Conservation (phyloP, 2,888 invertebrate species). For the Caenorhabditis zanzibari region DNA sequence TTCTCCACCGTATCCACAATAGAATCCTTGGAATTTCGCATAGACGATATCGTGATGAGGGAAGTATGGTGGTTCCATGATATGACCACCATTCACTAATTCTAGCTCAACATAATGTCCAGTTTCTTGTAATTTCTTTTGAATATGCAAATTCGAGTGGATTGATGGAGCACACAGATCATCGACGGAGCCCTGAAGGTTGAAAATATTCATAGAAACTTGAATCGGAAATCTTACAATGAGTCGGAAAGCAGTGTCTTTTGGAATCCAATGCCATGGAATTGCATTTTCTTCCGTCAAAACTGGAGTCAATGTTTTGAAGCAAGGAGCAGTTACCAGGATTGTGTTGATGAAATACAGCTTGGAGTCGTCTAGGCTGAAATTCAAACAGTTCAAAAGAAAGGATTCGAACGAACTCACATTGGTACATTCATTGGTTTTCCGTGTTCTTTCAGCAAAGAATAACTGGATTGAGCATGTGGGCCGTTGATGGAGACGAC, state of each 20-base stretch:
- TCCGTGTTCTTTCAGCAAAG: conserved; percentile 63
- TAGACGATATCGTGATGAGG: conserved; percentile 69
- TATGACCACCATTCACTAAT: conserved; percentile 66
- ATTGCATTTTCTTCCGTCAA: conserved; percentile 56
- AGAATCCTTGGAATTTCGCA: conserved; percentile 70
- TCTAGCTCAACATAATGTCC: conserved; percentile 64
- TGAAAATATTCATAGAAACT: not conserved
- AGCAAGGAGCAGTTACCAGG: conserved; percentile 51
- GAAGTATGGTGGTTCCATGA: conserved; percentile 71
- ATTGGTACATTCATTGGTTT: conserved; percentile 50
- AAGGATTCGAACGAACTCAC: conserved; percentile 16
- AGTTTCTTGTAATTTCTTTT: conserved; percentile 54
- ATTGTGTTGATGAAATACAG: conserved; percentile 63
- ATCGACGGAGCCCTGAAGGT: conserved; percentile 60
- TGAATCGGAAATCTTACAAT: conserved; percentile 47
- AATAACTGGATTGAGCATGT: conserved; percentile 48
- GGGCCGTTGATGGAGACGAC: conserved; percentile 69
- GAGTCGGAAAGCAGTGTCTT: conserved; percentile 62
- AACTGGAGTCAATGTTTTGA: conserved; percentile 42
- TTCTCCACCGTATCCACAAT: conserved; percentile 69
- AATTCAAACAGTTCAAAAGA: not conserved
- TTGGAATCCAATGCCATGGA: conserved; percentile 62
- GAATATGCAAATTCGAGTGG: conserved; percentile 45
- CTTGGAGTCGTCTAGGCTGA: conserved; percentile 60
- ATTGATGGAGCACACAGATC: conserved; percentile 61